Evolutionary conservation across 2,888 invertebrate species (phyloP).

Genomic region (Perizoma affinitatum): DNA sequence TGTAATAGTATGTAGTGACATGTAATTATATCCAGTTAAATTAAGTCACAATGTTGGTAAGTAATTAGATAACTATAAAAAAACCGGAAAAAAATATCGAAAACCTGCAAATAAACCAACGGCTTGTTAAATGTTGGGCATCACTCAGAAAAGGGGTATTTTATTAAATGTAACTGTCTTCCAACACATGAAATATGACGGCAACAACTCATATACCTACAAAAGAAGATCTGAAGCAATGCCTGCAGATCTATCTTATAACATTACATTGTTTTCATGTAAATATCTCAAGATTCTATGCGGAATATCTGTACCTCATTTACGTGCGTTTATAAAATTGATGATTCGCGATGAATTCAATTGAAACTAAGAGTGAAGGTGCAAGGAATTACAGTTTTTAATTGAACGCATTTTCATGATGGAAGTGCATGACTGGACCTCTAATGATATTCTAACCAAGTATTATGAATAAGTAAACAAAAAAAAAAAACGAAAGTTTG

Average conservation of each 20-base stretch:
- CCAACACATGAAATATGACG: constrained; percentile 38
- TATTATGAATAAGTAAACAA: no score
- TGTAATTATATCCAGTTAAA: constrained; percentile 41
- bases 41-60: constrained; percentile 42
- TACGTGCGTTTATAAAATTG: constrained; percentile 31
- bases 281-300: constrained; percentile 33
- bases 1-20: constrained; percentile 48
- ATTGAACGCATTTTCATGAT: background rate
- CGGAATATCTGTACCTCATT: constrained; percentile 42
- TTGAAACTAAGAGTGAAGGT: background rate
- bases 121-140: no score
- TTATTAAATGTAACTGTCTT: constrained; percentile 40
- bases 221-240: constrained; percentile 29
- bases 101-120: no score
- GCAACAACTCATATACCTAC: constrained; percentile 16
- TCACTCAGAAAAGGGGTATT: no score
- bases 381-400: constrained; percentile 14
- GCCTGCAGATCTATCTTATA: constrained; percentile 38
- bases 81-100: no score
- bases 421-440: background rate
- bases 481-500: constrained; percentile 10
- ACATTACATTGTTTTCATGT: constrained; percentile 31
- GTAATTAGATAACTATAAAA: background rate
- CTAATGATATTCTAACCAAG: background rate
- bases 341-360: constrained; percentile 18